phyloP scores from a whole-genome alignment of 2,797 vertebrate species.

The Halcyon smyrnensis region DNA sequence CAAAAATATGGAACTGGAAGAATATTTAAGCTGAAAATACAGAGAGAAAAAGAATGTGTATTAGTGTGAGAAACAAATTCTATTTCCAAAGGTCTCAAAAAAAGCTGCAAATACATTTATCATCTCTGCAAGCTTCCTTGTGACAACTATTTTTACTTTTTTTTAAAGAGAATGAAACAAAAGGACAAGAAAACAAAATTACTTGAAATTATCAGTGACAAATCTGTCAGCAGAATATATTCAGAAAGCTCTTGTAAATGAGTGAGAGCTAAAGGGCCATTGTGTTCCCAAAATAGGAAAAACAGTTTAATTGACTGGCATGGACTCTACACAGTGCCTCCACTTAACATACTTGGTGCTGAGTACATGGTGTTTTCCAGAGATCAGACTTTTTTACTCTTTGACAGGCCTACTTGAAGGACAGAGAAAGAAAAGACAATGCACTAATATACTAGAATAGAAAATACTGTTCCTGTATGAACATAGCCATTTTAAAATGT shows the following conservation, averaged over 20 bases:
- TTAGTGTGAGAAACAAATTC: background rate
- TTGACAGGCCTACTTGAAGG: background rate
- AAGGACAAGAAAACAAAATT: background rate
- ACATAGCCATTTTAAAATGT: background rate
- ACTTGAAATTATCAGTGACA: background rate
- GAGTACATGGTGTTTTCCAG: background rate
- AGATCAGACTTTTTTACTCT: background rate
- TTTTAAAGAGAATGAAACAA: background rate
- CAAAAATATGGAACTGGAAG: background rate
- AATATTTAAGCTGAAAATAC: background rate
- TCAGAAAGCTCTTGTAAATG: background rate
- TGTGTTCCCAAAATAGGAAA: background rate
- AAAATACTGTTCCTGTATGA: background rate
- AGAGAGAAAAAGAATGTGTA: background rate
- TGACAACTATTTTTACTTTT: background rate
- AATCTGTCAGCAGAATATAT: background rate
- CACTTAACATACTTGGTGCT: background rate
- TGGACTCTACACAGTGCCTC: background rate
- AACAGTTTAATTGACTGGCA: background rate
- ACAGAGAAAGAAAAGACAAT: background rate
- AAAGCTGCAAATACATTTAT: background rate
- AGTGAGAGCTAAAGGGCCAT: background rate
- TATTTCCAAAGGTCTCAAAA: constrained; percentile 4
- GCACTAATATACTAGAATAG: background rate
- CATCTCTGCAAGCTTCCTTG: background rate